Percentiles rank a stretch among this genome's conserved stretches.
phyloP scores from a whole-genome alignment of 2,113 vertebrate species.

The Labeo rohita region DNA sequence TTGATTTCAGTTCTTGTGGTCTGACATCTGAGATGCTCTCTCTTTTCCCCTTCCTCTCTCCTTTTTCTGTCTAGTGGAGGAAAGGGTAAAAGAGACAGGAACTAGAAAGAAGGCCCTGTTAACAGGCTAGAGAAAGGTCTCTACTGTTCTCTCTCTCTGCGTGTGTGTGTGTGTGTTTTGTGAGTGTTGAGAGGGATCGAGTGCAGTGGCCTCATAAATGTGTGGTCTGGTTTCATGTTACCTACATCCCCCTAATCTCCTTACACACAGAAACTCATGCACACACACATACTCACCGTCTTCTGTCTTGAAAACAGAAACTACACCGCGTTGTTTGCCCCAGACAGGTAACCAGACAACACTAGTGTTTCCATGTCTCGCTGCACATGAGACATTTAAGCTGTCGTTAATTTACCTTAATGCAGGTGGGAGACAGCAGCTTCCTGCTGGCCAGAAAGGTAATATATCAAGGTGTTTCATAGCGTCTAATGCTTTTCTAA shows the following conservation, averaged over 20 bases:
- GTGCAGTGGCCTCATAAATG: conserved; percentile 64
- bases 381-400: conserved; percentile 69
- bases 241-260: conserved; percentile 52
- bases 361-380: conserved; percentile 58
- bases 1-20: conserved; percentile 57
- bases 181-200: conserved; percentile 36
- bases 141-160: conserved; percentile 69
- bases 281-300: conserved; percentile 44
- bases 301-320: conserved; percentile 4
- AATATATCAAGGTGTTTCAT: conserved; percentile 57
- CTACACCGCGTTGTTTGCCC: background rate
- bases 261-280: conserved; percentile 48
- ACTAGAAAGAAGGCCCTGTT: conserved; percentile 78
- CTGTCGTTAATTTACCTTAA: conserved; percentile 68
- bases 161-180: conserved; percentile 22
- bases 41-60: conserved; percentile 46
- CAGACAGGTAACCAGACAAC: conserved; percentile 77
- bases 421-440: conserved; percentile 59
- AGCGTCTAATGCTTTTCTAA: background rate
- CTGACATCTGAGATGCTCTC: conserved; percentile 57
- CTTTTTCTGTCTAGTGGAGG: conserved; percentile 61
- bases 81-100: conserved; percentile 64
- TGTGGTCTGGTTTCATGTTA: conserved; percentile 70
- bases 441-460: conserved; percentile 46
- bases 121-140: conserved; percentile 69